Conservation (phyloP, 2,113 vertebrate genomes). For the Nothoprocta perdicaria region DNA sequence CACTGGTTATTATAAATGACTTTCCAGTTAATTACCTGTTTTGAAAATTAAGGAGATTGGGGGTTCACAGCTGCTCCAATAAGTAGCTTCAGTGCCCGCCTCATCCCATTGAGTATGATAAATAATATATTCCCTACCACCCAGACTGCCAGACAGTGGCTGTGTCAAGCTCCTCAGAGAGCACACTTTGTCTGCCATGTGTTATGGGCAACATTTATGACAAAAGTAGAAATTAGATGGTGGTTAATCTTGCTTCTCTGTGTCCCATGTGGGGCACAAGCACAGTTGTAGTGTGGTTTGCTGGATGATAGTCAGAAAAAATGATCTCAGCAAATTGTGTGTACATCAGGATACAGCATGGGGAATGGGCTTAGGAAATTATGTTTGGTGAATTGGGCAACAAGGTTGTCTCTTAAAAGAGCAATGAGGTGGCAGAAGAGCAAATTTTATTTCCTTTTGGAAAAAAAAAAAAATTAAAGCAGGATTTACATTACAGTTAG, state of each 20-base stretch:
- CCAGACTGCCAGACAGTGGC: constrained; percentile 75
- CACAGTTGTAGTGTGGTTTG: constrained; percentile 37
- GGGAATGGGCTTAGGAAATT: constrained; percentile 55
- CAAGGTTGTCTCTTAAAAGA: constrained; percentile 59
- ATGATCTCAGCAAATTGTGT: constrained; percentile 57
- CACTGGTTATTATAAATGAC: constrained; percentile 78
- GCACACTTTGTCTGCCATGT: constrained; percentile 74
- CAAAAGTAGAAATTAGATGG: constrained; percentile 72
- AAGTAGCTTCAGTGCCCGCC: constrained; percentile 62
- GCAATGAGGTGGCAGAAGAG: constrained; percentile 56
- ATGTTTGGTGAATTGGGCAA: constrained; percentile 61
- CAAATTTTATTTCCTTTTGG: constrained; percentile 48
- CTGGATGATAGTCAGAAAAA: constrained; percentile 67
- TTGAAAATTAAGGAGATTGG: constrained; percentile 77
- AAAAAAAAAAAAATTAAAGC: not conserved
- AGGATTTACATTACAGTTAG: constrained; percentile 42
- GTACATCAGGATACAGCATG: constrained; percentile 25
- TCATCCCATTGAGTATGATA: constrained; percentile 75
- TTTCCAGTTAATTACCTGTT: constrained; percentile 80
- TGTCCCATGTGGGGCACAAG: constrained; percentile 56
- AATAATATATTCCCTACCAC: constrained; percentile 78
- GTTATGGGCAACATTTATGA: constrained; percentile 69
- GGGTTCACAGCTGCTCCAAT: constrained; percentile 76
- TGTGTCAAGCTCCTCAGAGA: constrained; percentile 72
- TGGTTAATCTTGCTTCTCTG: constrained; percentile 67